Base-by-base conservation (phyloP, 2,888 invertebrate species). In the Malthinus seriepunctatus region DNA sequence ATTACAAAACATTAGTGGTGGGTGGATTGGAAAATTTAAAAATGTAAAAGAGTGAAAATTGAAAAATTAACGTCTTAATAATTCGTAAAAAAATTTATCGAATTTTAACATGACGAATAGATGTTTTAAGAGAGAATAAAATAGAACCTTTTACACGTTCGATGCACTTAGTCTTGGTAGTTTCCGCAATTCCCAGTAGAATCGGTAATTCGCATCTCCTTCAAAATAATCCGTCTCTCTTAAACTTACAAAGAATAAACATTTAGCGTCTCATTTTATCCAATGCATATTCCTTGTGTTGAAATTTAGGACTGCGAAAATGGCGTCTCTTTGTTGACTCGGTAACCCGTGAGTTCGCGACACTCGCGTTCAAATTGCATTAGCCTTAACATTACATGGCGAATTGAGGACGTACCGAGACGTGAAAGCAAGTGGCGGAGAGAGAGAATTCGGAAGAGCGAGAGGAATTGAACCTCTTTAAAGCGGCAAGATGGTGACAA, bases 371-470 rank as follows among this genome's bases (percentile, higher is more conserved):
- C 77, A 80, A 80, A 80, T 80, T 80, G 78, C 79, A 80, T 80
- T 80, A 80, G 79, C 79, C 78, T 79, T 78, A 78, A 79, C 79
- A 80, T 80, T 80, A 80, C 79, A 80, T 79, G 80, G 78, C 75
- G 79, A 78, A 80, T 80, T 80, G 79, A 78, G 75, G 77, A 78
- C 71, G 78, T 79, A 79, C 77, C 78, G 76, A 80, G 75, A 79
- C 80, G 80, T 80, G 78, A 79, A 79, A 74, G 73, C 71, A 67
- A 51, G 66, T 67, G 55, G 64, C 59, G 67, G 66, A 63, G 67
- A 23, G 23, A 23, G 23, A 23, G 23, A 23, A 23, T 23, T 23
- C 23, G 23, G 5, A 5, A 5, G 23, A 23, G 23, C 23, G 23
- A 23, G 23, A 23, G 23, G 23, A 23, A 23, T 23, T 23, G 23